Percentiles rank a stretch among this genome's conserved stretches.
phyloP scores from a whole-genome alignment of 2,888 invertebrate species.

The Eristalis arbustorum region DNA sequence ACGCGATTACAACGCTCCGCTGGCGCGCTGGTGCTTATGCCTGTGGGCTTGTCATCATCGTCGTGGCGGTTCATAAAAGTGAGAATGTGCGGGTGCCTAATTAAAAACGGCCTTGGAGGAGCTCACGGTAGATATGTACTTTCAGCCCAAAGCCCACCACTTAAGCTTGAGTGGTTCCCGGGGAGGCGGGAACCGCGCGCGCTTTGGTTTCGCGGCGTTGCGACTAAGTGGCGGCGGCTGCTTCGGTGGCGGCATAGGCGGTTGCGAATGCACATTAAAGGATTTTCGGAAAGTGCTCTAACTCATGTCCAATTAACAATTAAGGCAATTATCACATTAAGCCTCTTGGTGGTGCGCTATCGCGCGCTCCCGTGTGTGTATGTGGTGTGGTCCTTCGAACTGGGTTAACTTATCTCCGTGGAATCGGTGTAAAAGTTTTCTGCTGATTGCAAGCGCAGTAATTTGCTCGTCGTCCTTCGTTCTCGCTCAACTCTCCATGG shows the following conservation, averaged over 20 bases:
- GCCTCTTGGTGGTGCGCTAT: not conserved
- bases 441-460: conserved; percentile 51
- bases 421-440: conserved; percentile 54
- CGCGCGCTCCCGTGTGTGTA: not conserved
- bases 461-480: conserved; percentile 21
- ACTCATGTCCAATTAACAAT: conserved; percentile 68
- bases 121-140: not conserved
- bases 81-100: conserved; percentile 55
- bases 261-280: conserved; percentile 47
- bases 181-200: not conserved
- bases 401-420: conserved; percentile 49
- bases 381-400: conserved; percentile 1
- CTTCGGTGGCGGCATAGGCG: not conserved
- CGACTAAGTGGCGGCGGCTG: not conserved
- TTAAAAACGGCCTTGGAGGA: conserved; percentile 46
- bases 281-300: conserved; percentile 57
- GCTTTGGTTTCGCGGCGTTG: conserved; percentile 3
- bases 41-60: not conserved
- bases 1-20: not conserved
- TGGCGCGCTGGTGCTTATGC: not conserved
- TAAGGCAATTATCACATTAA: conserved; percentile 64
- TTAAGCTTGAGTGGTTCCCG: not conserved
- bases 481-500: not conserved
- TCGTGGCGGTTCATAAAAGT: conserved; percentile 16
- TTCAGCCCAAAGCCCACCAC: not conserved